phyloP scores from a whole-genome alignment of 1,140 invertebrate genomes.

The Caligus rogercresseyi region DNA sequence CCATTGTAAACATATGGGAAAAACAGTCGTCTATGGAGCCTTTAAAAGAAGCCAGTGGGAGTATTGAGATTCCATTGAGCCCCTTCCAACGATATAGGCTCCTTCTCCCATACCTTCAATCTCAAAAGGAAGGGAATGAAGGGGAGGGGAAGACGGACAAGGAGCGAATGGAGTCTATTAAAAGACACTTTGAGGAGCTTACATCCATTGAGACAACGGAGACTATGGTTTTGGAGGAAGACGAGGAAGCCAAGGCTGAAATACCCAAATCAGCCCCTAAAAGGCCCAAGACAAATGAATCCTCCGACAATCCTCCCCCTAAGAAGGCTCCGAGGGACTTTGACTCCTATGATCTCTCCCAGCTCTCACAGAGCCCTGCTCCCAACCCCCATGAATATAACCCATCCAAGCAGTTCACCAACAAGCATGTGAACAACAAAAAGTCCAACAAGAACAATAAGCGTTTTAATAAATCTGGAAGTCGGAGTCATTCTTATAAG shows the following conservation, averaged over 20 bases:
- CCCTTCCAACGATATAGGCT: constrained; percentile 3
- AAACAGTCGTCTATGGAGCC: no score
- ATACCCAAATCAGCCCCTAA: not conserved
- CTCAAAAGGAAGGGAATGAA: not conserved
- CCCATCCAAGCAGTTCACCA: not conserved
- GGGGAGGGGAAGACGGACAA: not conserved
- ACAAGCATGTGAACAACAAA: constrained; percentile 2
- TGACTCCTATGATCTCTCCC: not conserved
- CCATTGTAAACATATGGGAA: no score
- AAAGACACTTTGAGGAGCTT: constrained; percentile 1
- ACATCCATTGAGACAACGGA: not conserved
- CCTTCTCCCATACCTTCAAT: not conserved
- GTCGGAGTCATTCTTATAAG: not conserved
- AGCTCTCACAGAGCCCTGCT: not conserved
- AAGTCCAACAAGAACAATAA: not conserved
- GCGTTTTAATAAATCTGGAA: not conserved
- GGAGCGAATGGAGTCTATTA: constrained; percentile 10
- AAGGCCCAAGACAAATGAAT: not conserved
- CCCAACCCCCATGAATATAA: not conserved
- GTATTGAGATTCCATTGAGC: no score
- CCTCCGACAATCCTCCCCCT: not conserved
- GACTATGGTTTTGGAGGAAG: not conserved
- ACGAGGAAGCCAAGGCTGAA: not conserved
- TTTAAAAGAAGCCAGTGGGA: no score
- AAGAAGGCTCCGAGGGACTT: not conserved